Evolutionary conservation across 2,888 invertebrate species (phyloP).

Genomic region (Cybosia mesomella): DNA sequence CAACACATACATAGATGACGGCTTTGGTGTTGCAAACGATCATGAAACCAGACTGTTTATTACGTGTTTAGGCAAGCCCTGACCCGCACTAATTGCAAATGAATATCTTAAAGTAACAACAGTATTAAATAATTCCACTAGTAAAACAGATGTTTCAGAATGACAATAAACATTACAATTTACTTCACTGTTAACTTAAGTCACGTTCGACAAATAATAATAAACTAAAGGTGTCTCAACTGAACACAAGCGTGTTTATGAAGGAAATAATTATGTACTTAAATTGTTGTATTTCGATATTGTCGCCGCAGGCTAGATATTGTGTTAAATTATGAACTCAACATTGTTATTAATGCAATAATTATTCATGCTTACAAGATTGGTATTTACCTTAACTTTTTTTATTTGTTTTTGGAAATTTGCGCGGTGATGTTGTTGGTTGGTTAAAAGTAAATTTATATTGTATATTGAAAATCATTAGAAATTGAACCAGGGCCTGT

Average conservation of each 20-base stretch:
- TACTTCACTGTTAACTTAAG: background rate
- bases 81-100: background rate
- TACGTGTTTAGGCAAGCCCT: background rate
- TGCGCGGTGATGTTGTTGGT: too few species aligned
- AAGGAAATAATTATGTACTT: background rate
- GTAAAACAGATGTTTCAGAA: background rate
- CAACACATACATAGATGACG: too few species aligned
- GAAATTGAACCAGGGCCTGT: too few species aligned
- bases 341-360: background rate
- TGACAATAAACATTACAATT: background rate
- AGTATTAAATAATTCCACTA: background rate
- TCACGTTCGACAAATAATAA: conserved; percentile 1
- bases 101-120: background rate
- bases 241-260: background rate
- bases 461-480: too few species aligned
- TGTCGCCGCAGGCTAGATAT: background rate
- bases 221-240: background rate
- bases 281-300: too few species aligned
- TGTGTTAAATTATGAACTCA: background rate
- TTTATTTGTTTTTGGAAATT: background rate
- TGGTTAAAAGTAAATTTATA: too few species aligned
- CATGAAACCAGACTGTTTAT: too few species aligned
- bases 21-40: too few species aligned
- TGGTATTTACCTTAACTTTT: background rate
- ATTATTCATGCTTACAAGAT: too few species aligned